Evolutionary conservation across 2,797 vertebrate genomes (phyloP).

Genomic region (Odontamblyopus rebecca): DNA sequence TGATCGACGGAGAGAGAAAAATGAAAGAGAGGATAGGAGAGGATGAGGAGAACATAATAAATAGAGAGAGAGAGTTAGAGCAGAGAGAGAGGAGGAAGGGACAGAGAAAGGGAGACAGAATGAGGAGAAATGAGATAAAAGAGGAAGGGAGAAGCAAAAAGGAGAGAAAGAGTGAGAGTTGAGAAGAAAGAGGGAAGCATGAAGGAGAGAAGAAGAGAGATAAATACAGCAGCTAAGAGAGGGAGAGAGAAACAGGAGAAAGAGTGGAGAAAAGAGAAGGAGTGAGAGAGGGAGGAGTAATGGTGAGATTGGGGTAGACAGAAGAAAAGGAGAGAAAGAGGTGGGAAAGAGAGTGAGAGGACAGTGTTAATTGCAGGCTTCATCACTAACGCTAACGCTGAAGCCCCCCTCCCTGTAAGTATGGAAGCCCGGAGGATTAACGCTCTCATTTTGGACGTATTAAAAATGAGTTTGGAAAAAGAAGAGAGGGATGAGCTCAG

Average conservation of each 20-base stretch:
- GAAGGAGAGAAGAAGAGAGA: too few relatives aligned
- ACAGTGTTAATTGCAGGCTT: constrained; percentile 56
- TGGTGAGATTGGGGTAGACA: neutral
- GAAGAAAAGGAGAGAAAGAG: too few relatives aligned
- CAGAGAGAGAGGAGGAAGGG: too few relatives aligned
- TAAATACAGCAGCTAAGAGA: neutral
- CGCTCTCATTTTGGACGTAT: constrained; percentile 20
- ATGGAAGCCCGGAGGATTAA: constrained; percentile 18
- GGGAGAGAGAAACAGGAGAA: neutral
- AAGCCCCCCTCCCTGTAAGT: neutral
- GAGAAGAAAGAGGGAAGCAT: too few relatives aligned
- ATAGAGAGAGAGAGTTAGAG: too few relatives aligned
- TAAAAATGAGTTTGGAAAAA: constrained; percentile 30
- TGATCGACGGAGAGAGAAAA: neutral
- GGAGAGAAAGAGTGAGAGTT: too few relatives aligned
- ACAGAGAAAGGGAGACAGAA: too few relatives aligned
- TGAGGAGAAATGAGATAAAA: too few relatives aligned
- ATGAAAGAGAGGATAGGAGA: neutral
- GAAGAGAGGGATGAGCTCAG: neutral
- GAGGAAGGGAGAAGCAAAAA: too few relatives aligned
- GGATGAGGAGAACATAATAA: too few relatives aligned
- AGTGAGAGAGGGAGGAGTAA: too few relatives aligned
- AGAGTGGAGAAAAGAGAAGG: neutral
- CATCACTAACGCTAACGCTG: constrained; percentile 15
- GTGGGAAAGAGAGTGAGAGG: constrained; percentile 35